These are phyloP conservation scores for Sarcophilus harrisii DNA, from an alignment of 2,797 vertebrate species.

Conservation along the genomic window DNA sequence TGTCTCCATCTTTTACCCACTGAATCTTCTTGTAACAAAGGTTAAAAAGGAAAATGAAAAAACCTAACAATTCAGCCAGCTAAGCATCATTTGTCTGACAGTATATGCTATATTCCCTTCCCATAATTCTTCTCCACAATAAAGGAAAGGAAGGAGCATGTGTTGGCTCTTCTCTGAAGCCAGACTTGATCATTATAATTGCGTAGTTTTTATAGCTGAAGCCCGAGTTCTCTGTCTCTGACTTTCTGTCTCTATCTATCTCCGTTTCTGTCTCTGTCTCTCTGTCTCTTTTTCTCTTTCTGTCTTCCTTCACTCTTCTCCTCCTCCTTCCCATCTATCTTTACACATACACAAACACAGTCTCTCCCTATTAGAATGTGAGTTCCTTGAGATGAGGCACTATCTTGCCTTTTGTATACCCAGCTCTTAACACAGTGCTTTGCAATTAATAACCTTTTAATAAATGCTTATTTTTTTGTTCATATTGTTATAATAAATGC, in stretches of 20 bases:
- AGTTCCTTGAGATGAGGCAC: background rate
- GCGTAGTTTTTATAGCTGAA: too few relatives aligned
- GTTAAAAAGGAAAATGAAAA: background rate
- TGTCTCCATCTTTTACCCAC: background rate
- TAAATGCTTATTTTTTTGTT: background rate
- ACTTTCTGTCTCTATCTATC: too few relatives aligned
- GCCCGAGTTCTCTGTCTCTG: too few relatives aligned
- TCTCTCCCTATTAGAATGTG: background rate
- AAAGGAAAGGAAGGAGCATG: background rate
- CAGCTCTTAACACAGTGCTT: background rate
- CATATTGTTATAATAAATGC: background rate
- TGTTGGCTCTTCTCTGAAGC: background rate
- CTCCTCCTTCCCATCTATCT: too few relatives aligned
- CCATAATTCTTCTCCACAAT: too few relatives aligned
- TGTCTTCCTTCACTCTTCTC: too few relatives aligned
- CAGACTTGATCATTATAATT: background rate
- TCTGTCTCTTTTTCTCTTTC: too few relatives aligned
- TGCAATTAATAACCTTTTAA: background rate
- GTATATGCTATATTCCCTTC: background rate
- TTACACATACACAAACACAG: too few relatives aligned
- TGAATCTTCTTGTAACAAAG: background rate
- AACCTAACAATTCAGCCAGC: background rate
- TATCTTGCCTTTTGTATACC: background rate
- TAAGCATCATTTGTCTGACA: background rate
- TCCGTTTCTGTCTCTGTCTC: too few relatives aligned